Conservation (phyloP, 92 coral and sea anemone species). For the Anthopleura xanthogrammica region DNA sequence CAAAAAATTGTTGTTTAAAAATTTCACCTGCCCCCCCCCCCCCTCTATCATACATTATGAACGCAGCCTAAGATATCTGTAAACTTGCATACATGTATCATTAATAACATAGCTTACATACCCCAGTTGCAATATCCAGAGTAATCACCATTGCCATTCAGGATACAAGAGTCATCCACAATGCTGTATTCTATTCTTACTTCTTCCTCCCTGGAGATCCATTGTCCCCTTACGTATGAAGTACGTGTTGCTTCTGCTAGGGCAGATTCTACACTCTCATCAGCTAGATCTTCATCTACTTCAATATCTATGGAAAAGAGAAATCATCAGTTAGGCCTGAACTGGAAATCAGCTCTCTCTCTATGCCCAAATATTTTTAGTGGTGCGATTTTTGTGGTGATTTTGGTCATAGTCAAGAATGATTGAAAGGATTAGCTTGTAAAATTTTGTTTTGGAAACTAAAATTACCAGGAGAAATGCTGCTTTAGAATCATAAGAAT, state of each 20-base stretch:
- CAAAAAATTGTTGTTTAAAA: too few species aligned
- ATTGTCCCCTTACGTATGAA: constrained; percentile 88
- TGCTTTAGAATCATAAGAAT: too few species aligned
- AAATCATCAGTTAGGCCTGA: too few species aligned
- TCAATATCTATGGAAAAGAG: constrained; percentile 50
- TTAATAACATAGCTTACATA: constrained; percentile 11
- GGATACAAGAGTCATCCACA: constrained; percentile 52
- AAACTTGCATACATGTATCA: background rate
- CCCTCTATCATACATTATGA: too few species aligned
- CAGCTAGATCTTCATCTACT: constrained; percentile 58
- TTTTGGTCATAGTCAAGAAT: too few species aligned
- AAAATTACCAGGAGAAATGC: too few species aligned
- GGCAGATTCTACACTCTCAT: constrained; percentile 78
- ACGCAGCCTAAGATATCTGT: background rate
- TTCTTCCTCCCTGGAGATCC: constrained; percentile 85
- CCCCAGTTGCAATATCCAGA: constrained; percentile 83
- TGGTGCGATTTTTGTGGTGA: too few species aligned
- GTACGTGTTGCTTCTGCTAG: constrained; percentile 96
- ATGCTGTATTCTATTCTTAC: constrained; percentile 70
- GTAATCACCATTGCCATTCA: constrained; percentile 84
- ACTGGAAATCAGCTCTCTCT: too few species aligned
- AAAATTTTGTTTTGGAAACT: too few species aligned
- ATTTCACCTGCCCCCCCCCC: too few species aligned
- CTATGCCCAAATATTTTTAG: too few species aligned
- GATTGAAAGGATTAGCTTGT: too few species aligned